A percentile compares a stretch with the other conserved stretches of the same genome.
phyloP scores from a whole-genome alignment of 2,797 vertebrate genomes.

The Nothura maculosa region DNA sequence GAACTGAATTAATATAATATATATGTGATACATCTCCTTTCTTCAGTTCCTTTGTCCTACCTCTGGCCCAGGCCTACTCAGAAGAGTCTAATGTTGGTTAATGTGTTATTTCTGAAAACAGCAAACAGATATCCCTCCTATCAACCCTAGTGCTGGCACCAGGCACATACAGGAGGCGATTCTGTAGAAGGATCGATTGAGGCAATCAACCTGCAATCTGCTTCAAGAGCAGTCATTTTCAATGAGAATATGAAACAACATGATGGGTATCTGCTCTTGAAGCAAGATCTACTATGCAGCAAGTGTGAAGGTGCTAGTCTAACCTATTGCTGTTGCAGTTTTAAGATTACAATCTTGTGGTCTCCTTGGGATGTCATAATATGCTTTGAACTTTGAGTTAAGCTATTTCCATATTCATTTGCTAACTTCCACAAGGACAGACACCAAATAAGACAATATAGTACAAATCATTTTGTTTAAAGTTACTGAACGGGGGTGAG shows the following conservation, averaged over 20 bases:
- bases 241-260: neutral
- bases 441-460: constrained; percentile 47
- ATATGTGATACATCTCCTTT: neutral
- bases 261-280: neutral
- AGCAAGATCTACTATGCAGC: neutral
- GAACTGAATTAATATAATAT: neutral
- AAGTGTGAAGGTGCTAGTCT: constrained; percentile 10
- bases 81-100: neutral
- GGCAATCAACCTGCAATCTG: neutral
- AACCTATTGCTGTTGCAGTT: neutral
- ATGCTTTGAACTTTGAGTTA: constrained; percentile 65
- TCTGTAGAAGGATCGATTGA: no score
- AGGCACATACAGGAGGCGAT: neutral
- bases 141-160: neutral
- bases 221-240: neutral
- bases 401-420: constrained; percentile 49
- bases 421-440: constrained; percentile 52
- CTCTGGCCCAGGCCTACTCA: neutral
- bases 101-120: neutral
- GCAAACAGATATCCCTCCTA: neutral
- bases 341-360: constrained; percentile 60
- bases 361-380: constrained; percentile 52
- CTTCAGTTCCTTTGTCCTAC: neutral
- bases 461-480: constrained; percentile 68
- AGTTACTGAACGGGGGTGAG: constrained; percentile 15